These are phyloP conservation scores for Thymelicus sylvestris DNA, from an alignment of 2,888 invertebrate species.

Conservation along the genomic window DNA sequence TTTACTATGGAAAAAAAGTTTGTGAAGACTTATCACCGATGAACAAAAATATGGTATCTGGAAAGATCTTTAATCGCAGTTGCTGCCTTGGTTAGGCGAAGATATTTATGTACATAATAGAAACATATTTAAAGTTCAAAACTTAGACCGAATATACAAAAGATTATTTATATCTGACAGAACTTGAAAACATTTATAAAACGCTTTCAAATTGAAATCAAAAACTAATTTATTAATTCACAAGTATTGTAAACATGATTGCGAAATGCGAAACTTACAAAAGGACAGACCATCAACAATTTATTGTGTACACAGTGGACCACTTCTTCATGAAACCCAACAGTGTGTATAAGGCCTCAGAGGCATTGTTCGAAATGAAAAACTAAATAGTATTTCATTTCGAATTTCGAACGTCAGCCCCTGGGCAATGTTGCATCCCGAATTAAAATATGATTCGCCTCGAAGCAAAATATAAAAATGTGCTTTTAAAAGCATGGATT, in stretches of 20 bases:
- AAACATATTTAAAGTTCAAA: too few species aligned
- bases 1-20: too few species aligned
- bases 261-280: neutral
- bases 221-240: neutral
- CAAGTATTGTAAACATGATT: neutral
- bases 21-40: too few species aligned
- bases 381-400: constrained; percentile 13
- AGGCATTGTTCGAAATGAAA: constrained; percentile 8
- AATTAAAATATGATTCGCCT: neutral
- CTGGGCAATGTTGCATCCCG: neutral
- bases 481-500: neutral
- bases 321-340: neutral
- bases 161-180: too few species aligned
- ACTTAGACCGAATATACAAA: too few species aligned
- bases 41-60: too few species aligned
- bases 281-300: neutral
- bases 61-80: too few species aligned
- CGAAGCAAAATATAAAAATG: neutral
- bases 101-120: too few species aligned
- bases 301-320: neutral
- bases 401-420: constrained; percentile 4
- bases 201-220: too few species aligned
- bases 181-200: too few species aligned
- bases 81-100: too few species aligned
- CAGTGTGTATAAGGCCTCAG: constrained; percentile 6